Base-by-base conservation (phyloP, 1,140 invertebrate species). In the Drosophila nebulosa region DNA sequence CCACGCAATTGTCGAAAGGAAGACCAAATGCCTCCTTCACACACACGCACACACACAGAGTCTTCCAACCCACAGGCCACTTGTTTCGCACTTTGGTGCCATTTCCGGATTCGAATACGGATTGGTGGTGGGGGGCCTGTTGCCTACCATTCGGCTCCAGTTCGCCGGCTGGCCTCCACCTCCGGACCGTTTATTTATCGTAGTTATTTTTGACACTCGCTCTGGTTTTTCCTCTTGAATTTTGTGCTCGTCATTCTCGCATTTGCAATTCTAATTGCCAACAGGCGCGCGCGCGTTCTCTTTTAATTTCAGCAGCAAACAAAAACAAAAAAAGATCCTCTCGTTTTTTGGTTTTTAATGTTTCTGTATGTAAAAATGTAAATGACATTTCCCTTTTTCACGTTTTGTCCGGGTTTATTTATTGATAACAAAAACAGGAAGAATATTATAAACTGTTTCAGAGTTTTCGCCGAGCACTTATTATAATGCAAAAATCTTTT, bases 211-310 rank as follows among this genome's bases (percentile, higher is more conserved):
- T 36, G 61, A 78, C 55, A 73, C 63, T 59, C 46, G 75, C 52
- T 63, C 42, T 61, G 69, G 64, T 42, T 60, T 35, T 35, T 42
- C 42, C 51, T 61, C 26, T 56, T 36, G 53, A 50, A 62, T 74
- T 64, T 59, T 62, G 62, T 18, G 52, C n/a, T 69, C 58, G 24
- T 46, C 27, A 51, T 53, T 57, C 36, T 24, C 53, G 60, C 64
- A 85, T 85, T 85, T 85, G 80, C 80, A 85, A 86, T 85, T 85
- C 81, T 85, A 85, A 85, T 85, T 85, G 74, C 69, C 63, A 69
- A 66, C 63, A 69, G 62, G 74, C 64, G 69, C 63, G 39, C 39
- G 1, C 16, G 51, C 24, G 63, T 66, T 12, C 30, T 3, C 30
- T 32, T 10, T 71, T 78, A 78, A 85, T 86, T 85, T 72, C 57